Evolutionary conservation across 2,797 vertebrate species (phyloP).

Genomic region (Alfaro cultratus): DNA sequence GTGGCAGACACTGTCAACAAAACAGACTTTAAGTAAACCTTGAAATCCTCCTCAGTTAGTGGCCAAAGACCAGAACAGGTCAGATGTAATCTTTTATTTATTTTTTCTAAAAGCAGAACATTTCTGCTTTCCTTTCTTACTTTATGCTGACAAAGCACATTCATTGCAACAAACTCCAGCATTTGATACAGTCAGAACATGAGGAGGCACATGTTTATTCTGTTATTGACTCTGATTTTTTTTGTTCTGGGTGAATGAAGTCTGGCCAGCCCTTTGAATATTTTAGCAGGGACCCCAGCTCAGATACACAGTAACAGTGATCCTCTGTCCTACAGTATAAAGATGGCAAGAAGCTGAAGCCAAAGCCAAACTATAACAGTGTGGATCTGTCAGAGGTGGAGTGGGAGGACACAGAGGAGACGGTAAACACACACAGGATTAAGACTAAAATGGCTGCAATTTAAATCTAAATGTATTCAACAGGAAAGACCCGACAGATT

Average conservation of each 20-base stretch:
- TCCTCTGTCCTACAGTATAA: constrained; percentile 82
- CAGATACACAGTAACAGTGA: constrained; percentile 12
- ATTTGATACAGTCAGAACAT: not conserved
- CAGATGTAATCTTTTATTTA: not conserved
- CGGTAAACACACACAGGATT: constrained; percentile 72
- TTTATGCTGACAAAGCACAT: not conserved
- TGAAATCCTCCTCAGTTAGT: not conserved
- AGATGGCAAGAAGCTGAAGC: constrained; percentile 92
- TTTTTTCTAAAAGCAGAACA: not conserved
- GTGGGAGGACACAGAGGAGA: constrained; percentile 91
- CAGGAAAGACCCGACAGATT: not conserved
- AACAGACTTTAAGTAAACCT: not conserved
- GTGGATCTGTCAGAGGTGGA: constrained; percentile 96
- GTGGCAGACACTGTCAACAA: not conserved
- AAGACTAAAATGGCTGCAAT: not conserved
- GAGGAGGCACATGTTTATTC: not conserved
- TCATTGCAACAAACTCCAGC: not conserved
- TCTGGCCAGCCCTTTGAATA: not conserved
- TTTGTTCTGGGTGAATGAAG: not conserved
- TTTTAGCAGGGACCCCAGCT: not conserved
- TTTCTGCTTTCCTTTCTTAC: not conserved
- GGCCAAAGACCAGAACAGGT: not conserved
- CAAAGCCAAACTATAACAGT: constrained; percentile 96
- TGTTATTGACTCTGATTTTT: not conserved
- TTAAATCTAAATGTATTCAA: not conserved